These are phyloP conservation scores for Gadus chalcogrammus DNA, from an alignment of 2,113 vertebrate species.

Conservation along the genomic window DNA sequence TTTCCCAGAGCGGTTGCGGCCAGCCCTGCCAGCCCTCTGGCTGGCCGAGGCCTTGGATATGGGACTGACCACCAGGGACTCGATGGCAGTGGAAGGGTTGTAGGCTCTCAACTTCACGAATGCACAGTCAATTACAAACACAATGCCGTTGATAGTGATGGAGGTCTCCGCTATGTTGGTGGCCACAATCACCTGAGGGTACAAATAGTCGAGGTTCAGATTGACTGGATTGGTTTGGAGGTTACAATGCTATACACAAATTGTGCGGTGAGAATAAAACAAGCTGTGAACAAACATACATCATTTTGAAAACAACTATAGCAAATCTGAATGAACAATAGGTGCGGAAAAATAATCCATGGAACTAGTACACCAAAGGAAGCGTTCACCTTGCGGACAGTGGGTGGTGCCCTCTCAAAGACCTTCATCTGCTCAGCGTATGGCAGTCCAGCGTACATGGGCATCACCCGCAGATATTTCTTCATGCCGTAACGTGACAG, in stretches of 20 bases:
- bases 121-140: conserved; percentile 93
- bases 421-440: conserved; percentile 93
- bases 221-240: too few relatives aligned
- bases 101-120: conserved; percentile 96
- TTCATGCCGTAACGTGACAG: conserved; percentile 90
- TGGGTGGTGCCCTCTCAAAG: conserved; percentile 85
- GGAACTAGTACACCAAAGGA: not conserved
- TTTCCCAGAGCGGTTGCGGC: conserved; percentile 88
- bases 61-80: conserved; percentile 92
- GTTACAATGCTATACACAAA: too few relatives aligned
- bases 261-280: too few relatives aligned
- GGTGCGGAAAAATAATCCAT: too few relatives aligned
- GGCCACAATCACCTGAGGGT: conserved; percentile 86
- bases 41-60: conserved; percentile 94
- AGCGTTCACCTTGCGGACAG: conserved; percentile 86
- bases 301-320: too few relatives aligned
- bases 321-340: too few relatives aligned
- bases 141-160: conserved; percentile 88
- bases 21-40: conserved; percentile 90
- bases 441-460: conserved; percentile 95
- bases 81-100: conserved; percentile 88
- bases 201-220: too few relatives aligned
- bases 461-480: conserved; percentile 88
- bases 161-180: conserved; percentile 98
- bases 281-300: too few relatives aligned